Percentiles rank a stretch among this genome's conserved stretches.
Conservation (phyloP, 2,113 vertebrate species). For the Chaetodon auriga region DNA sequence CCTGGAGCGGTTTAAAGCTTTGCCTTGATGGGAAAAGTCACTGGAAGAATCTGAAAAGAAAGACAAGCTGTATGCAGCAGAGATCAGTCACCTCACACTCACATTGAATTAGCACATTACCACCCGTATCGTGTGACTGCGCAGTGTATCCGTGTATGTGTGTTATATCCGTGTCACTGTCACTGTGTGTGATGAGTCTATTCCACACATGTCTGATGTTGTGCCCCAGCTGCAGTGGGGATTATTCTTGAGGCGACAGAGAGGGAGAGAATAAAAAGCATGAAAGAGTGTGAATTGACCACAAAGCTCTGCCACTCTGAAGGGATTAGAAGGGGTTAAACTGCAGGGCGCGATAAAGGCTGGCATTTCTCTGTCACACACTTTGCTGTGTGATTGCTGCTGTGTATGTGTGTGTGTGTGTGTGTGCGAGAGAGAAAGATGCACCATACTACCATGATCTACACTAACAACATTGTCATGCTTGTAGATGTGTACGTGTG, state of each 20-base stretch:
- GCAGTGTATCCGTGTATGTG: not conserved
- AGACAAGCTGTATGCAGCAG: not conserved
- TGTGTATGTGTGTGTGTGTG: not conserved
- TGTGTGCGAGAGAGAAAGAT: not conserved
- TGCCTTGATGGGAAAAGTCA: too few species aligned
- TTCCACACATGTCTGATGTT: constrained; percentile 50
- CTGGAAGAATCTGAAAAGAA: not conserved
- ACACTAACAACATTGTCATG: constrained; percentile 19
- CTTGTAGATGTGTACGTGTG: constrained; percentile 13
- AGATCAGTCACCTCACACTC: not conserved
- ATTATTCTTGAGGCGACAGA: constrained; percentile 58
- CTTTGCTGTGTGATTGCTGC: constrained; percentile 8
- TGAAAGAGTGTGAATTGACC: constrained; percentile 73
- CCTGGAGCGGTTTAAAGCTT: too few species aligned
- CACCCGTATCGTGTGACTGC: not conserved
- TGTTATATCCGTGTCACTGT: constrained; percentile 13
- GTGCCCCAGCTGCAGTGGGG: constrained; percentile 52
- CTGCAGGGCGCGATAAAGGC: constrained; percentile 58
- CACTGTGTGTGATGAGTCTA: constrained; percentile 32
- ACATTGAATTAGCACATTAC: not conserved
- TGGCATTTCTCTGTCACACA: constrained; percentile 52
- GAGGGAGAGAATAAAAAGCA: constrained; percentile 47
- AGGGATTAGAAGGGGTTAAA: constrained; percentile 79
- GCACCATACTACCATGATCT: constrained; percentile 25
- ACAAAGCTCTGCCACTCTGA: constrained; percentile 64